Evolutionary conservation across 2,113 vertebrate species (phyloP), one percentile per base, ranked within the genome.

Genomic region (Chrysochloris asiatica): DNA sequence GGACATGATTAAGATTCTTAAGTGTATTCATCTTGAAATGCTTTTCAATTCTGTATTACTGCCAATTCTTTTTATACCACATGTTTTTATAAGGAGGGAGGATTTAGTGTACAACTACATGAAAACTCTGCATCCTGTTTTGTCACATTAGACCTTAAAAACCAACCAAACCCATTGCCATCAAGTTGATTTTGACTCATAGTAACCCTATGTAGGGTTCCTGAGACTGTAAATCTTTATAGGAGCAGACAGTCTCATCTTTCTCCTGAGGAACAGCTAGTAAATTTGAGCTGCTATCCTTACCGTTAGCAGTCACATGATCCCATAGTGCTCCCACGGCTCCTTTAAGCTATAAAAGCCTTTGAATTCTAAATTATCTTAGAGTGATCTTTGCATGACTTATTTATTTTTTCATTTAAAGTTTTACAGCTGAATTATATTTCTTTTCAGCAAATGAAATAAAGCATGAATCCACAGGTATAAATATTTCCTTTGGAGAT

Each of bases 391-490:
- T 92, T 96, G 75, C 91, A 83, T 85, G 26, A 88, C 30, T 80
- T 83, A 61, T 0, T 94, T 94, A 69, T 89, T 94, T 54, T 93
- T 56, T 80, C 47, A 28, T 84, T 75, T 78, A 80, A 82, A 95
- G 78, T 79, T 45, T 86, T 89, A n/a, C 92, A 92, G 50, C 93
- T 90, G 72, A 86, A 38, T 85, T 28, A 96, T 96, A 14, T 95
- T 85, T 76, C 5, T 96, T 97, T 97, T 59, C 95, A 98, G 97
- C 67, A 97, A 81, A 91, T 92, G 92, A 96, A 65, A 52, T 75
- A 88, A 78, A 91, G 43, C 52, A 38, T 89, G 93, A 88, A 83
- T 96, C 77, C 48, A 94, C 94, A 90, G 92, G 41, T 87, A 69
- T 26, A 94, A 87, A 89, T 84, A 94, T 93, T 95, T 91, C 95